A percentile compares a stretch with the other conserved stretches of the same genome.
phyloP scores from a whole-genome alignment of 2,113 vertebrate genomes.

The Halichoeres trimaculatus region DNA sequence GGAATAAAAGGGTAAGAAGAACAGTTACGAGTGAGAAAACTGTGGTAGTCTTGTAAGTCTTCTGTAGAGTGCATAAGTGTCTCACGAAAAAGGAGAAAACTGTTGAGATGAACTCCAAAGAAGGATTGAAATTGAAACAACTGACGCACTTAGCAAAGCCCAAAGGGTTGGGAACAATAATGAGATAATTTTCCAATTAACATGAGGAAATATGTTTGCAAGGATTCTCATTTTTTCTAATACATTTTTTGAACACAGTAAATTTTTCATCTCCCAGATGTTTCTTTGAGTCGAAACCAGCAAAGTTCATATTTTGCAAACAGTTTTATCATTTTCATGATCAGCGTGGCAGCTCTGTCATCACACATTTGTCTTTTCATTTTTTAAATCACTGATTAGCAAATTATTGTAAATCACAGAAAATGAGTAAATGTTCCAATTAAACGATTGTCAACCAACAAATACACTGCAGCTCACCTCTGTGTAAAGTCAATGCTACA shows the following conservation, averaged over 20 bases:
- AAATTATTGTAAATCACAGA: constrained; percentile 21
- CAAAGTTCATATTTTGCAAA: constrained; percentile 45
- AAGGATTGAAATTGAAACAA: constrained; percentile 47
- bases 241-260: constrained; percentile 35
- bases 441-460: not conserved
- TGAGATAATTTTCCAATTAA: constrained; percentile 22
- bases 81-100: constrained; percentile 26
- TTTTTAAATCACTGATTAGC: not conserved
- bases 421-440: constrained; percentile 15
- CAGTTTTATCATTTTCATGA: constrained; percentile 20
- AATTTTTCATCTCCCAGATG: not conserved
- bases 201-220: constrained; percentile 45
- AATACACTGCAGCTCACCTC: constrained; percentile 14
- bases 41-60: constrained; percentile 8
- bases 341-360: constrained; percentile 18
- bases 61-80: constrained; percentile 26
- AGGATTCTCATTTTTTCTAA: constrained; percentile 29
- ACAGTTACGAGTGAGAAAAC: constrained; percentile 12
- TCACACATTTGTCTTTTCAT: not conserved
- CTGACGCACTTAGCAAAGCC: constrained; percentile 29
- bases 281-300: not conserved
- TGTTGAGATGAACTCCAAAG: constrained; percentile 39
- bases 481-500: constrained; percentile 25
- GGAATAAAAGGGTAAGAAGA: constrained; percentile 22
- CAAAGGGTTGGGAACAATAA: constrained; percentile 14